Conservation (phyloP, 2,113 vertebrate genomes). For the Oncorhynchus nerka region DNA sequence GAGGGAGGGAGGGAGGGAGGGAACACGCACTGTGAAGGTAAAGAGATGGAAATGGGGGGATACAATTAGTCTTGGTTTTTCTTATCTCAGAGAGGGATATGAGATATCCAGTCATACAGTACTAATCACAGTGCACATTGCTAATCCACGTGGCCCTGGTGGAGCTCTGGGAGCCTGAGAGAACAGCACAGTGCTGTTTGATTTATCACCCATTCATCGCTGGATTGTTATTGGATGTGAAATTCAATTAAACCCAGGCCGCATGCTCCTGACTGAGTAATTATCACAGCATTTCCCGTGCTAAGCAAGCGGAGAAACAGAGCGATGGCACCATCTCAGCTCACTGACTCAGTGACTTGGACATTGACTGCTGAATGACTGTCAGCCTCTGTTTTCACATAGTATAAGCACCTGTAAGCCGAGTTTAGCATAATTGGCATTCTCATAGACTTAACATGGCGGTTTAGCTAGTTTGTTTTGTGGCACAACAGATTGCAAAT, state of each 20-base stretch:
- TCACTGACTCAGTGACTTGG: too few relatives aligned
- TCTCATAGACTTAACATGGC: too few relatives aligned
- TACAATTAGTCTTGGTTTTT: constrained; percentile 41
- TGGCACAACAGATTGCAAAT: too few relatives aligned
- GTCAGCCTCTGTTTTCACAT: constrained; percentile 25
- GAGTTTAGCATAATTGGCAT: too few relatives aligned
- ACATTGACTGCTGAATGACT: constrained; percentile 20
- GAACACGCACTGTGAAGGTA: neutral
- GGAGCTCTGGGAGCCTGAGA: constrained; percentile 11
- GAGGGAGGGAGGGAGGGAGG: neutral
- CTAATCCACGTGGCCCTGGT: constrained; percentile 6
- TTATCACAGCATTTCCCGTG: constrained; percentile 57
- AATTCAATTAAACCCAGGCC: constrained; percentile 56
- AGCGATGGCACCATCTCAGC: neutral
- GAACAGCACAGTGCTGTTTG: constrained; percentile 12
- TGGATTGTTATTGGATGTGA: constrained; percentile 50
- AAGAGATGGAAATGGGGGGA: constrained; percentile 17
- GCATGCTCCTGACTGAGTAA: constrained; percentile 55
- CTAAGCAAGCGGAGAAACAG: constrained; percentile 13
- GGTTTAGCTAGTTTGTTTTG: too few relatives aligned
- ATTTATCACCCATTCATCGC: constrained; percentile 43
- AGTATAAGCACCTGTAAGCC: neutral
- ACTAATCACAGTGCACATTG: constrained; percentile 27
- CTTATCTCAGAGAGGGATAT: constrained; percentile 13
- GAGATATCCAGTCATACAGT: constrained; percentile 35